Evolutionary conservation across 2,113 vertebrate genomes (phyloP).

Genomic region (Erythrolamprus reginae): DNA sequence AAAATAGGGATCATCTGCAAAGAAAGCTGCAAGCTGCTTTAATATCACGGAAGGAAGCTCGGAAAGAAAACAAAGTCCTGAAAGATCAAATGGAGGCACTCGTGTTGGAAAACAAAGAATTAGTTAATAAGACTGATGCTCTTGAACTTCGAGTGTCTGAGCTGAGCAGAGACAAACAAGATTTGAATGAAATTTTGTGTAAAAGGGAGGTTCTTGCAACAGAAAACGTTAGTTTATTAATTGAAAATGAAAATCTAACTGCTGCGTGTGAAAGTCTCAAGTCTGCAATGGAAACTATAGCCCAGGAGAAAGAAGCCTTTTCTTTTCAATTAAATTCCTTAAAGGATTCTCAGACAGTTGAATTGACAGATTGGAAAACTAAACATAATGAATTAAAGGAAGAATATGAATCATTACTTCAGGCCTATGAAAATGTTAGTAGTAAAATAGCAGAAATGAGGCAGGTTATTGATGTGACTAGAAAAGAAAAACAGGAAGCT

Average conservation of each 20-base stretch:
- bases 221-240: slow-evolving; percentile 65
- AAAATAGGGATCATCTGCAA: slow-evolving; percentile 66
- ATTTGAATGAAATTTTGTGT: neutral
- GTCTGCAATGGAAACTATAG: slow-evolving; percentile 82
- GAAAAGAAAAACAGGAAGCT: slow-evolving; percentile 78
- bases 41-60: slow-evolving; percentile 78
- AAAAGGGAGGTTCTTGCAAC: slow-evolving; percentile 59
- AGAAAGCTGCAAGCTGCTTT: slow-evolving; percentile 83
- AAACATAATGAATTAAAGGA: slow-evolving; percentile 81
- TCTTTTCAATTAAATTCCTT: slow-evolving; percentile 82
- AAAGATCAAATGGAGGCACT: slow-evolving; percentile 68
- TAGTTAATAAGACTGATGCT: slow-evolving; percentile 46
- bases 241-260: slow-evolving; percentile 77
- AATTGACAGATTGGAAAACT: slow-evolving; percentile 82
- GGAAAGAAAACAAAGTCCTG: slow-evolving; percentile 73
- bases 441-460: slow-evolving; percentile 85
- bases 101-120: slow-evolving; percentile 55
- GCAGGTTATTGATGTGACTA: slow-evolving; percentile 73
- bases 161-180: slow-evolving; percentile 59
- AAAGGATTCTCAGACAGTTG: slow-evolving; percentile 82
- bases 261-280: slow-evolving; percentile 84
- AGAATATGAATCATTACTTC: slow-evolving; percentile 83
- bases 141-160: slow-evolving; percentile 58
- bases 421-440: slow-evolving; percentile 83
- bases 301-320: slow-evolving; percentile 84